Percentiles rank a stretch among this genome's conserved stretches.
These are phyloP conservation scores for Epirrhoe alternata DNA, from an alignment of 2,888 invertebrate species.

Conservation along the genomic window DNA sequence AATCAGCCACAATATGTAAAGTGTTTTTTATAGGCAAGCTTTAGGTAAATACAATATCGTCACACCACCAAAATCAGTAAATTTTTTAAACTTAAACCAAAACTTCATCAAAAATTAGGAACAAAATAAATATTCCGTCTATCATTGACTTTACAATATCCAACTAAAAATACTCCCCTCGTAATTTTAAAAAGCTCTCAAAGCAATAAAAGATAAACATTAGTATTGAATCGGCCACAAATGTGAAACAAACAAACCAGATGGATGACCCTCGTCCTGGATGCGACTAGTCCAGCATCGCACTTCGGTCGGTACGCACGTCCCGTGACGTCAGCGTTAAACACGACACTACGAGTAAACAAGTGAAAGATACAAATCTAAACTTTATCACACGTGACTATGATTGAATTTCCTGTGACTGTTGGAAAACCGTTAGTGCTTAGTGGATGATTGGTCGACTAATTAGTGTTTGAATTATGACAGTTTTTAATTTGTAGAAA, in stretches of 20 bases:
- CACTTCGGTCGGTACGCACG: slow-evolving; percentile 49
- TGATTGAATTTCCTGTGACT: slow-evolving; percentile 22
- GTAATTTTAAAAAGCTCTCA: slow-evolving; percentile 38
- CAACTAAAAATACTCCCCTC: slow-evolving; percentile 29
- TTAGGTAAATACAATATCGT: background rate
- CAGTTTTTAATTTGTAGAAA: slow-evolving; percentile 54
- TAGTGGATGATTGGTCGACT: slow-evolving; percentile 42
- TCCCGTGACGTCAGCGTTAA: slow-evolving; percentile 45
- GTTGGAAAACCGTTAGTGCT: slow-evolving; percentile 40
- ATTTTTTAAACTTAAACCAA: slow-evolving; percentile 7
- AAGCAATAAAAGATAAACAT: slow-evolving; percentile 48
- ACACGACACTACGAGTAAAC: slow-evolving; percentile 18
- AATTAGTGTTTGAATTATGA: slow-evolving; percentile 49
- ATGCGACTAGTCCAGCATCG: slow-evolving; percentile 53
- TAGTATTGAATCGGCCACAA: slow-evolving; percentile 47
- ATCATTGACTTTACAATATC: slow-evolving; percentile 4
- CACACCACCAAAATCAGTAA: slow-evolving; percentile 8
- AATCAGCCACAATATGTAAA: background rate
- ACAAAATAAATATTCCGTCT: slow-evolving; percentile 6
- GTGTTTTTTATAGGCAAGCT: background rate
- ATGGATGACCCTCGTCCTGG: slow-evolving; percentile 49
- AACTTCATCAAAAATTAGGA: slow-evolving; percentile 1
- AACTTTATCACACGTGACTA: slow-evolving; percentile 25
- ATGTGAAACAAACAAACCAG: slow-evolving; percentile 48
- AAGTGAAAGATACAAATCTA: slow-evolving; percentile 29